Percentiles rank a stretch among this genome's conserved stretches.
Evolutionary conservation across 2,113 vertebrate species (phyloP).

Genomic region (Aptenodytes patagonicus): DNA sequence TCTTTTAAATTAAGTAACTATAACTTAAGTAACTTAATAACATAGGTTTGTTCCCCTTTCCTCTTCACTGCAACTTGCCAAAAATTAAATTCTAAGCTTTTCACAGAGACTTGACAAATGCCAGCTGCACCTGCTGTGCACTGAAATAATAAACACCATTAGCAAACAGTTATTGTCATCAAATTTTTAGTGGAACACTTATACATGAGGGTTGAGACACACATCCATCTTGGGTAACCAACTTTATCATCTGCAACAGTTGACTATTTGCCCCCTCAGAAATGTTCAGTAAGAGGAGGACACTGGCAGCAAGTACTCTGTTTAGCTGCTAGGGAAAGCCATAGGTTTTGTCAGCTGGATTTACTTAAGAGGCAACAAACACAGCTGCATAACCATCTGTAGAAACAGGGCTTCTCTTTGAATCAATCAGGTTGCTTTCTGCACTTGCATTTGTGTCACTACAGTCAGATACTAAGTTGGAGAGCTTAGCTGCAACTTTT

Average conservation of each 20-base stretch:
- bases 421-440: not conserved
- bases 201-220: rapidly evolving
- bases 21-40: no score
- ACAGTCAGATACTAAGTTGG: not conserved
- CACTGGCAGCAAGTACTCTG: not conserved
- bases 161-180: not conserved
- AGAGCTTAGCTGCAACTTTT: not conserved
- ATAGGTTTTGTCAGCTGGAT: not conserved
- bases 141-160: not conserved
- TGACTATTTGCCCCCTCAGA: not conserved
- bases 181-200: not conserved
- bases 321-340: not conserved
- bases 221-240: not conserved
- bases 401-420: not conserved
- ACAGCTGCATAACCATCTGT: not conserved
- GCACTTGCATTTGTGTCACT: not conserved
- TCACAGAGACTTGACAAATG: not conserved
- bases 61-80: not conserved
- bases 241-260: not conserved
- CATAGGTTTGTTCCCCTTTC: not conserved
- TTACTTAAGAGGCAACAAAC: not conserved
- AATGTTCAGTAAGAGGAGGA: not conserved
- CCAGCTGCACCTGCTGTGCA: not conserved
- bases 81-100: not conserved
- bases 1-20: not conserved